Conservation (phyloP, 2,888 invertebrate species). For the Drosophila fungiperda region DNA sequence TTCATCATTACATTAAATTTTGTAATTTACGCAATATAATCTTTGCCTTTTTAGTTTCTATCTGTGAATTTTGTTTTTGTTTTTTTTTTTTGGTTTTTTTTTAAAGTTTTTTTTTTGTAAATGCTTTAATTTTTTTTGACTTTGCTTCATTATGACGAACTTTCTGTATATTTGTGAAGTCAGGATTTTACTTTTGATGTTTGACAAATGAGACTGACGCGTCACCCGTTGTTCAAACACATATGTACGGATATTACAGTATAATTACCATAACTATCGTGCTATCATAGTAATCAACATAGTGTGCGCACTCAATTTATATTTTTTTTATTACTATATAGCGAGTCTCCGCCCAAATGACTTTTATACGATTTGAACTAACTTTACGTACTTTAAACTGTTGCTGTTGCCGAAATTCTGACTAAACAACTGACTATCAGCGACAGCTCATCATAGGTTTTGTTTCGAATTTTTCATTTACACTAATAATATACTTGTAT, state of each 20-base stretch:
- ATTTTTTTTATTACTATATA: conserved; percentile 22
- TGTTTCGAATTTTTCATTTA: conserved; percentile 65
- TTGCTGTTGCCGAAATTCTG: conserved; percentile 56
- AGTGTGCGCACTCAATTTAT: conserved; percentile 31
- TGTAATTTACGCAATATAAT: conserved; percentile 62
- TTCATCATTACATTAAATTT: conserved; percentile 56
- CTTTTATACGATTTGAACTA: conserved; percentile 61
- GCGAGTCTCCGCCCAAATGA: conserved; percentile 26
- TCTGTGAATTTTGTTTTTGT: conserved; percentile 62
- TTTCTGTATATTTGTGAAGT: conserved; percentile 38
- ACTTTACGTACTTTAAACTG: conserved; percentile 64
- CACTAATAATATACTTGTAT: conserved; percentile 72
- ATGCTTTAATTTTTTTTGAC: conserved; percentile 80
- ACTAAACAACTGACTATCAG: conserved; percentile 71
- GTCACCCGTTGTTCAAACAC: conserved; percentile 24
- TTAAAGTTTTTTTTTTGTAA: conserved; percentile 70
- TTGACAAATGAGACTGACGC: conserved; percentile 36
- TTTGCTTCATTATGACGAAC: conserved; percentile 64
- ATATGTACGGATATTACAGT: conserved; percentile 38
- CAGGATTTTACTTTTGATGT: conserved; percentile 37
- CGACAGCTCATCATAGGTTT: conserved; percentile 50
- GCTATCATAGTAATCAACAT: conserved; percentile 40
- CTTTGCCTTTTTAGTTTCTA: conserved; percentile 49
- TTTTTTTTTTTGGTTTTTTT: conserved; percentile 54
- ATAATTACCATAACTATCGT: conserved; percentile 43